These are phyloP conservation scores for Mugil cephalus DNA, from an alignment of 2,113 vertebrate genomes.

Conservation along the genomic window DNA sequence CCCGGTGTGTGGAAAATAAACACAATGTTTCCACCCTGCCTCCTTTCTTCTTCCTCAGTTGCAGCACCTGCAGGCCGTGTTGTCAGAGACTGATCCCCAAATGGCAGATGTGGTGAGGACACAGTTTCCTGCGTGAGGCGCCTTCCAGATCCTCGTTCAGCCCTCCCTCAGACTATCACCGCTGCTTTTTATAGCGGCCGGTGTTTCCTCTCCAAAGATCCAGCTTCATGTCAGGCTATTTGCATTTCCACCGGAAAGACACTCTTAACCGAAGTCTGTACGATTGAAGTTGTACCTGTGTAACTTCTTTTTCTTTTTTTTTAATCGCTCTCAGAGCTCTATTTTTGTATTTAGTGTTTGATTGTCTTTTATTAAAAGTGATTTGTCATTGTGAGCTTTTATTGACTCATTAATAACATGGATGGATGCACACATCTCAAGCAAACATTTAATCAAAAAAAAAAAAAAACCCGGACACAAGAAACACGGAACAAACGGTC, in stretches of 20 bases:
- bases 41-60: conserved; percentile 82
- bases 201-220: conserved; percentile 47
- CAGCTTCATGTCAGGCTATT: conserved; percentile 34
- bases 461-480: not conserved
- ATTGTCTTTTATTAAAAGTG: conserved; percentile 32
- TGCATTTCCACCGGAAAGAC: conserved; percentile 63
- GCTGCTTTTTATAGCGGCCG: conserved; percentile 55
- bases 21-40: conserved; percentile 46
- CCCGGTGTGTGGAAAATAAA: conserved; percentile 73
- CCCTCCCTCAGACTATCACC: conserved; percentile 34
- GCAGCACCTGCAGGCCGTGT: conserved; percentile 85
- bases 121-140: conserved; percentile 81
- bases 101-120: conserved; percentile 86
- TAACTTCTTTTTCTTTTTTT: conserved; percentile 27
- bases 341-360: conserved; percentile 49
- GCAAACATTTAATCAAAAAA: not conserved
- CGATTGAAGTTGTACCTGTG: not conserved
- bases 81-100: conserved; percentile 87
- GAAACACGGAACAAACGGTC: not conserved
- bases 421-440: not conserved
- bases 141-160: conserved; percentile 34
- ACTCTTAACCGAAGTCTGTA: not conserved
- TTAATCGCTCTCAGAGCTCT: conserved; percentile 15
- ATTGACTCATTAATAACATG: not conserved
- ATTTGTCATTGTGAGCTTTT: not conserved